Evolutionary conservation across 2,113 vertebrate species (phyloP).

Genomic region (Lampris incognitus): DNA sequence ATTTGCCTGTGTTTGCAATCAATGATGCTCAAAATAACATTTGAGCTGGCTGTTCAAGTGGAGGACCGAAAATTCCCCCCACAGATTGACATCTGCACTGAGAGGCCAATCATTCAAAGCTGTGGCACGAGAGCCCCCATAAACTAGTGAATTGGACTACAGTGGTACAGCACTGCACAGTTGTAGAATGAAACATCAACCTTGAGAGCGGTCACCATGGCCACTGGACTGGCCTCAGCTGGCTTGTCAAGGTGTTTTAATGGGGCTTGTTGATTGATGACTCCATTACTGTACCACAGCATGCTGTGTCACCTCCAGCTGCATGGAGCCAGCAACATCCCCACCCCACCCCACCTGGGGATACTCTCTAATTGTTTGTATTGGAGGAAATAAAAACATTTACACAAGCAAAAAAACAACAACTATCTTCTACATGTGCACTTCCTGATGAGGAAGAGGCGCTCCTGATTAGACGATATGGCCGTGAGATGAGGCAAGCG

Average conservation of each 20-base stretch:
- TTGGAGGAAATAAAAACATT: conserved; percentile 64
- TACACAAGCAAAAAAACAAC: conserved; percentile 67
- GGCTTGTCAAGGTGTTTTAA: conserved; percentile 76
- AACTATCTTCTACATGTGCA: conserved; percentile 65
- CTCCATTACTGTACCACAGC: conserved; percentile 76
- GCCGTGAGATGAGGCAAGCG: conserved; percentile 49
- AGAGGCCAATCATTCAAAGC: neutral
- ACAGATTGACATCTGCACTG: neutral
- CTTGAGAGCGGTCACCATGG: conserved; percentile 68
- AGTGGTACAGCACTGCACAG: neutral
- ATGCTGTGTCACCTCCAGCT: conserved; percentile 79
- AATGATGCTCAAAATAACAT: neutral
- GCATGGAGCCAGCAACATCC: conserved; percentile 49
- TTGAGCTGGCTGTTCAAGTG: neutral
- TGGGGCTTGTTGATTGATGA: conserved; percentile 78
- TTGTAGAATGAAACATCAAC: conserved; percentile 61
- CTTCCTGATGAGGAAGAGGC: conserved; percentile 73
- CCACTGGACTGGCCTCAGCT: conserved; percentile 71
- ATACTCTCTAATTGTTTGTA: conserved; percentile 69
- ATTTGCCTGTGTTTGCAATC: neutral
- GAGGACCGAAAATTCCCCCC: neutral
- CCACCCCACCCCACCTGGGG: conserved; percentile 36
- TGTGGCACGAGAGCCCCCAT: no score
- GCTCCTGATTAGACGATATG: conserved; percentile 44
- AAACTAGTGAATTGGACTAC: conserved; percentile 10